These are phyloP conservation scores for Nasua narica DNA, from an alignment of 2,797 vertebrate genomes.

Conservation along the genomic window DNA sequence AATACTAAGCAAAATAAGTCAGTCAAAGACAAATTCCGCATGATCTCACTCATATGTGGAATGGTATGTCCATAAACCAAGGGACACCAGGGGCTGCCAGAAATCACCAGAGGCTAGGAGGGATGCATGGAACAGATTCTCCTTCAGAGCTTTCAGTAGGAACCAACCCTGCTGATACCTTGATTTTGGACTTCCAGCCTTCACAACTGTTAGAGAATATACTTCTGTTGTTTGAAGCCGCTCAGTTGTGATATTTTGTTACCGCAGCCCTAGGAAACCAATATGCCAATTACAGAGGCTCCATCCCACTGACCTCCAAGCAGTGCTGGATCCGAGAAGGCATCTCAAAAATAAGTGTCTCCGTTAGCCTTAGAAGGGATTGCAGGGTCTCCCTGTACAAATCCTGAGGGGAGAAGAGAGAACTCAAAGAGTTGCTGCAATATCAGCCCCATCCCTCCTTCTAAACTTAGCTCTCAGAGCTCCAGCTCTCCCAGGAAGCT, in stretches of 20 bases:
- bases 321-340: not conserved
- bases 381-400: not conserved
- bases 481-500: not conserved
- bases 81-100: not conserved
- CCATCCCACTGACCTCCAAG: conserved; percentile 42
- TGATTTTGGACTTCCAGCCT: not conserved
- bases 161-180: not conserved
- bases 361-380: conserved; percentile 17
- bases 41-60: not conserved
- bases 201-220: not conserved
- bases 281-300: not conserved
- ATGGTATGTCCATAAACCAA: not conserved
- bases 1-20: not conserved
- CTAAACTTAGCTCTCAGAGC: not conserved
- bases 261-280: not conserved
- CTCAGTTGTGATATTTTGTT: not conserved
- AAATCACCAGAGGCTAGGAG: not conserved
- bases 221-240: not conserved
- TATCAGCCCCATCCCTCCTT: too few relatives aligned
- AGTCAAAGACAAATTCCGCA: not conserved
- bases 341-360: not conserved
- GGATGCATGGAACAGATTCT: not conserved
- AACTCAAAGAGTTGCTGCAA: not conserved
- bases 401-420: not conserved
- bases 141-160: not conserved